Evolutionary conservation across 2,113 vertebrate genomes (phyloP).

Genomic region (Salvelinus alpinus): DNA sequence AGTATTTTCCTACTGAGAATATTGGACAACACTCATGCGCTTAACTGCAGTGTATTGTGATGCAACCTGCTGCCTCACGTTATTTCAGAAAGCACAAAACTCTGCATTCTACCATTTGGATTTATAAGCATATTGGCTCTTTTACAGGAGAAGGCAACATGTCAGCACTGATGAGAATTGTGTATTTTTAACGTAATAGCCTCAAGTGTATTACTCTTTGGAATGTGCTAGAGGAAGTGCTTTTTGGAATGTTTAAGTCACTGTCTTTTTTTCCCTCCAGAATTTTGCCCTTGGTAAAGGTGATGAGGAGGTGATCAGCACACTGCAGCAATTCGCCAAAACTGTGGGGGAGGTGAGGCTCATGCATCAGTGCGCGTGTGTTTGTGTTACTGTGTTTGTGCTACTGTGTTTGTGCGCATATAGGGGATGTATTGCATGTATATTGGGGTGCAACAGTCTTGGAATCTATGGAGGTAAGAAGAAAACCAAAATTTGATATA

Average conservation of each 20-base stretch:
- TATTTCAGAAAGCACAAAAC: conserved; percentile 10
- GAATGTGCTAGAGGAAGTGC: conserved; percentile 7
- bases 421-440: too few relatives aligned
- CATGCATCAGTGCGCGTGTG: neutral
- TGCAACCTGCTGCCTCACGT: neutral
- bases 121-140: conserved; percentile 27
- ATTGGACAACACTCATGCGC: neutral
- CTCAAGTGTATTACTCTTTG: neutral
- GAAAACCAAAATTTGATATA: too few relatives aligned
- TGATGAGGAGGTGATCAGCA: conserved; percentile 94
- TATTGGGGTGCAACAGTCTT: too few relatives aligned
- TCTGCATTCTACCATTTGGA: conserved; percentile 5
- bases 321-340: conserved; percentile 90
- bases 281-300: conserved; percentile 97
- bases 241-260: conserved; percentile 7
- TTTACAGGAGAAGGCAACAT: conserved; percentile 11
- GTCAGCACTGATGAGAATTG: conserved; percentile 21
- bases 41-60: neutral
- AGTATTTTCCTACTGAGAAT: conserved; percentile 14
- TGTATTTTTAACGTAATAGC: conserved; percentile 11
- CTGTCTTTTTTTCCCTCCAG: conserved; percentile 64
- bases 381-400: neutral
- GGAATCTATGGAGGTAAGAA: too few relatives aligned
- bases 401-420: too few relatives aligned
- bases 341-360: conserved; percentile 90